A percentile compares a stretch with the other conserved stretches of the same genome.
Conservation (phyloP, 92 coral and sea anemone species). For the Parazoanthus darwini region DNA sequence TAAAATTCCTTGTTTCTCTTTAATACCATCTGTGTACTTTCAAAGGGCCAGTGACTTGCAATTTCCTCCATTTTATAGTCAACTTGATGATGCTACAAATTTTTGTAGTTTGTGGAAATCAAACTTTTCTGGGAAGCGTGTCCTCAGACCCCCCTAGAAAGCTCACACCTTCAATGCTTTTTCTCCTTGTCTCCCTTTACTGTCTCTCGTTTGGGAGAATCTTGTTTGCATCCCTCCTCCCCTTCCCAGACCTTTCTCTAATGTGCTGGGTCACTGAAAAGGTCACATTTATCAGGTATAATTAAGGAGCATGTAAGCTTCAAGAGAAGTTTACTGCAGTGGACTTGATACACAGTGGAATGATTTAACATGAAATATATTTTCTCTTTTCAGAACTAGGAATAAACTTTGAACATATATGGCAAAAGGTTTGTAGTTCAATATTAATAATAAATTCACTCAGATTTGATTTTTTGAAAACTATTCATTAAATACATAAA, state of each 20-base stretch:
- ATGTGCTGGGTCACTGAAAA: not conserved
- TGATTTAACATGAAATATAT: not conserved
- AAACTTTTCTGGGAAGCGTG: too few species aligned
- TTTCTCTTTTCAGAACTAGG: slow-evolving; percentile 68
- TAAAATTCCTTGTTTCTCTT: too few species aligned
- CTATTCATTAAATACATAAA: too few species aligned
- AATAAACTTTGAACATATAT: slow-evolving; percentile 89
- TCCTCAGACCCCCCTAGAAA: too few species aligned
- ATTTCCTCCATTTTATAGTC: too few species aligned
- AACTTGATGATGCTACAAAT: too few species aligned
- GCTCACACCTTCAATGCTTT: too few species aligned
- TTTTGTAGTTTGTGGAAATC: too few species aligned
- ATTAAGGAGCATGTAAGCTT: not conserved
- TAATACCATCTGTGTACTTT: not conserved
- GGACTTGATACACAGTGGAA: not conserved
- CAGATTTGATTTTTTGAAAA: not conserved
- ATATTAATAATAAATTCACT: not conserved
- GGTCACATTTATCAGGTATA: not conserved
- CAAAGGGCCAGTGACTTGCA: too few species aligned
- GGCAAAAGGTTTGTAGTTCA: slow-evolving; percentile 74
- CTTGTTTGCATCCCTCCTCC: not conserved
- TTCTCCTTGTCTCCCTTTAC: too few species aligned
- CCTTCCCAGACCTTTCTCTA: not conserved
- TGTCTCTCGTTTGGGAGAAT: too few species aligned
- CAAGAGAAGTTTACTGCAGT: not conserved